phyloP scores from a whole-genome alignment of 1,140 invertebrate genomes.

The Drosophila willistoni region DNA sequence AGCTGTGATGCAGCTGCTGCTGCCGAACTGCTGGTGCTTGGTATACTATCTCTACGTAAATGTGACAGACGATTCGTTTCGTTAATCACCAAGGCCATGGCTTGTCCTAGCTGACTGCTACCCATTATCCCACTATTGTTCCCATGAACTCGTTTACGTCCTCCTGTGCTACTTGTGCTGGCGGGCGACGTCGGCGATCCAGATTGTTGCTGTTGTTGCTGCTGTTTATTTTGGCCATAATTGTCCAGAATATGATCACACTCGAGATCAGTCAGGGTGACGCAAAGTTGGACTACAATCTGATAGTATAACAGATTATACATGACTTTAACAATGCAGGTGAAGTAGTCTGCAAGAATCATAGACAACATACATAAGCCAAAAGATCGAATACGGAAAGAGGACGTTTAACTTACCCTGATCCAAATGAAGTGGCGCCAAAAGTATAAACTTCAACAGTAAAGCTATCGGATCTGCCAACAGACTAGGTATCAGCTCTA shows the following conservation, averaged over 20 bases:
- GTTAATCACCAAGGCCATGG: conserved; percentile 76
- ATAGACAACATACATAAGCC: neutral
- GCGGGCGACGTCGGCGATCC: neutral
- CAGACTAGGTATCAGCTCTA: conserved; percentile 84
- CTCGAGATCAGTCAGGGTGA: conserved; percentile 84
- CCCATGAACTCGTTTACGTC: neutral
- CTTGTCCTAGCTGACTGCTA: conserved; percentile 62
- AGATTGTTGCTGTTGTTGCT: neutral
- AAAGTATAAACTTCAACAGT: conserved; percentile 93
- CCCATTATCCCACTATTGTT: neutral
- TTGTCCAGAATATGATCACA: conserved; percentile 78
- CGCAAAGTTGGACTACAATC: conserved; percentile 89
- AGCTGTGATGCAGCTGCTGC: neutral
- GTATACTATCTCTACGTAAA: conserved; percentile 82
- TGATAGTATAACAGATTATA: conserved; percentile 96
- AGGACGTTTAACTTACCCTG: conserved; percentile 86
- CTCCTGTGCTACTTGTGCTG: neutral
- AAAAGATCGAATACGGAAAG: neutral
- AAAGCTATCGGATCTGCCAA: conserved; percentile 92
- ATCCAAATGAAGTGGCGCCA: conserved; percentile 93
- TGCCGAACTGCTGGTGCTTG: conserved; percentile 49
- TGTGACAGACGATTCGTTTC: conserved; percentile 70
- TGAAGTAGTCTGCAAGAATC: conserved; percentile 90
- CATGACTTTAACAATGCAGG: conserved; percentile 91
- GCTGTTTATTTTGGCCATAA: conserved; percentile 31